Evolutionary conservation across 2,797 vertebrate genomes (phyloP), one percentile per base, ranked within the genome.

Genomic region (Sciurus vulgaris): DNA sequence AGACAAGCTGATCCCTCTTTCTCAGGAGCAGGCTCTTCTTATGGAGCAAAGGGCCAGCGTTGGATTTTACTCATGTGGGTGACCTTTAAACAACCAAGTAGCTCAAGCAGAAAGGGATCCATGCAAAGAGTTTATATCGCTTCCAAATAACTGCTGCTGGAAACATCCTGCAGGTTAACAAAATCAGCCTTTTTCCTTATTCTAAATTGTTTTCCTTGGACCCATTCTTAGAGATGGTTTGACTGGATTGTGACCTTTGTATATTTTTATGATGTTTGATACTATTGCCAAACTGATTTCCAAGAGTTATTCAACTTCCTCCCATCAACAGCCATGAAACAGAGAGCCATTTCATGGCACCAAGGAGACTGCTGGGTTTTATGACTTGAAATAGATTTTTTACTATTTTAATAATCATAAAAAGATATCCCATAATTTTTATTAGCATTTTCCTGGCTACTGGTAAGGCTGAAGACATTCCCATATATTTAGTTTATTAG

Each of bases 351-450:
- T 93, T 94, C 73, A 78, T 67, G 30, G 81, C 61, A 18, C 82
- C 30, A 11, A 1, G n/a, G 77, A 96, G 51, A 93, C 12, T 17
- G 41, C 1, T 77, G 84, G 22, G 56, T 15, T 3, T 90, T 78
- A 95, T 26, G 49, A 44, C 83, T 95, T n/a, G 73, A 93, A 93
- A 94, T 90, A 83, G 90, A 91, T 87, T 85, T 95, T 91, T 87
- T 59, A 92, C 83, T 96, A 81, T 95, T 97, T 96, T 96, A 89
- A 94, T 96, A 86, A 95, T 93, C 41, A 0, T 97, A 94, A 97
- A 96, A 93, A 81, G 41, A 74, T 73, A 87, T 28, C 78, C 76
- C 41, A 56, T 85, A 89, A 95, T 86, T 96, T 97, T 95, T 95
- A 94, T 93, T 95, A 95, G 86, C 93, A 82, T 91, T 96, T 83